These are phyloP conservation scores for Pantherophis guttatus DNA, from an alignment of 2,113 vertebrate species.

Conservation along the genomic window DNA sequence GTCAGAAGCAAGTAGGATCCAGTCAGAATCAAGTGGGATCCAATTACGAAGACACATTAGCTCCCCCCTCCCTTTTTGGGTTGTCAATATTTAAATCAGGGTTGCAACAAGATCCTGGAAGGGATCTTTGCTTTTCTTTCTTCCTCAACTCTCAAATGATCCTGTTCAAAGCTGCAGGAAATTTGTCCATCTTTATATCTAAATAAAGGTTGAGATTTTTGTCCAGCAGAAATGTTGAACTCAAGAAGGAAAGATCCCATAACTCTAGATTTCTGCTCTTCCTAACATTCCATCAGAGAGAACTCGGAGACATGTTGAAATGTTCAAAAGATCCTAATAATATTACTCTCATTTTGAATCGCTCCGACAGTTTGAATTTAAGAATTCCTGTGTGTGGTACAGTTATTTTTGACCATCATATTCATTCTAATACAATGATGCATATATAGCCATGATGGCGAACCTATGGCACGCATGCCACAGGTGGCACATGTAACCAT, in stretches of 20 bases:
- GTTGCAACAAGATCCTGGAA: background rate
- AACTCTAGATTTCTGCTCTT: background rate
- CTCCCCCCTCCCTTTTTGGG: background rate
- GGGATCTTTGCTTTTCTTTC: background rate
- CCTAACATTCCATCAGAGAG: background rate
- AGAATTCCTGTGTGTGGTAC: no score
- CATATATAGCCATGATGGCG: no score
- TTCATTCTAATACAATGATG: no score
- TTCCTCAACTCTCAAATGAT: background rate
- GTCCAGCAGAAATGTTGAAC: rapidly evolving
- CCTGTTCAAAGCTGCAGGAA: background rate
- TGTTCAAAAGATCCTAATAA: background rate
- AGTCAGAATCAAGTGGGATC: background rate
- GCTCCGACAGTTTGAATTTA: background rate
- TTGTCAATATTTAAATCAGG: background rate
- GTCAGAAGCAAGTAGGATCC: background rate
- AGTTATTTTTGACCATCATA: no score
- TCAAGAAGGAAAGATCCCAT: background rate
- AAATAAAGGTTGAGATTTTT: background rate
- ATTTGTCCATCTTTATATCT: background rate
- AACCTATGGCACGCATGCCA: no score
- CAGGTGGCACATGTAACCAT: no score
- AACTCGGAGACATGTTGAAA: background rate
- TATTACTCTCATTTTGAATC: no score
- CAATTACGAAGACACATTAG: background rate